Evolutionary conservation across 92 coral and sea anemone species (phyloP).

Genomic region (Porites rus): DNA sequence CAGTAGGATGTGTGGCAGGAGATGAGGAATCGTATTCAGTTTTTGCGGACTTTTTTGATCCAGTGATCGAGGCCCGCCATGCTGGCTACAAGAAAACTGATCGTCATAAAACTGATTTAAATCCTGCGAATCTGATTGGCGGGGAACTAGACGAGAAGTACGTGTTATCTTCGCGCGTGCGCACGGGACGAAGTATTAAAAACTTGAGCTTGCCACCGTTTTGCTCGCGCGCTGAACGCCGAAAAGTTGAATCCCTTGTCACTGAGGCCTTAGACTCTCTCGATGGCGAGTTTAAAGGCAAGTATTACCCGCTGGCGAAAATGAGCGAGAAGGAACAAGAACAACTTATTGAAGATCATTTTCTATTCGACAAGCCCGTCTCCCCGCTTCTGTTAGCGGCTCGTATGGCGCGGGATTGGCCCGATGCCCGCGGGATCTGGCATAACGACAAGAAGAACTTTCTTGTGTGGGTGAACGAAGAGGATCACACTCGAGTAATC

Average conservation of each 20-base stretch:
- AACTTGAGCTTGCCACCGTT: slow-evolving; percentile 86
- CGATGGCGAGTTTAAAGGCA: slow-evolving; percentile 87
- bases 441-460: slow-evolving; percentile 94
- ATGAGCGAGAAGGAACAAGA: slow-evolving; percentile 93
- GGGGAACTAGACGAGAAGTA: slow-evolving; percentile 91
- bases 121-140: slow-evolving; percentile 84
- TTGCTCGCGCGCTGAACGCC: slow-evolving; percentile 93
- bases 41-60: slow-evolving; percentile 87
- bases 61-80: slow-evolving; percentile 89
- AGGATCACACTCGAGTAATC: slow-evolving; percentile 93
- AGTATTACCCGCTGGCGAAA: slow-evolving; percentile 90
- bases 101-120: slow-evolving; percentile 88
- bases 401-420: slow-evolving; percentile 99
- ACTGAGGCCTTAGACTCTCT: slow-evolving; percentile 76
- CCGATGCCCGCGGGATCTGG: slow-evolving; percentile 98
- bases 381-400: slow-evolving; percentile 93
- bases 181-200: slow-evolving; percentile 96
- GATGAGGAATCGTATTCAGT: slow-evolving; percentile 89
- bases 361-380: slow-evolving; percentile 93
- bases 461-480: slow-evolving; percentile 94
- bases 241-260: slow-evolving; percentile 82
- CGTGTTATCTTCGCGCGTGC: slow-evolving; percentile 88
- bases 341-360: slow-evolving; percentile 89
- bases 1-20: slow-evolving; percentile 97
- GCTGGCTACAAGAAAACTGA: slow-evolving; percentile 93